Base-by-base conservation (phyloP, 2,113 vertebrate species). In the Neolamprologus brichardi region DNA sequence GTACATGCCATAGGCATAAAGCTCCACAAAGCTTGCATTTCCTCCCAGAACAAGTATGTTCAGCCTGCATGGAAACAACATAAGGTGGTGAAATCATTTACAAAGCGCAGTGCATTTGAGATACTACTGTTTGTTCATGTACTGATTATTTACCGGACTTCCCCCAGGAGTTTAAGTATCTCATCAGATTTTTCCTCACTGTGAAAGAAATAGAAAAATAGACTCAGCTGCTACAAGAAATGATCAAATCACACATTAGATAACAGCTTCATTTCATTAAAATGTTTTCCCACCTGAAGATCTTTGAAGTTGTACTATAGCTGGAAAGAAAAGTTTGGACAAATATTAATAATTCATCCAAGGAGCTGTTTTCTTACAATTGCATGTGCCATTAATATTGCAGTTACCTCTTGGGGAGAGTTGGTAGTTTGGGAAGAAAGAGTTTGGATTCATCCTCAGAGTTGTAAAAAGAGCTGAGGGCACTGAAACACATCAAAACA, bases 171-270 rank as follows among this genome's bases (percentile, higher is more conserved):
- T 90, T 99, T 99, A 95, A 98, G 97, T 86, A 99, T 98, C 94
- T 99, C 98, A 92, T 99, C 98, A 37, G 98, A 99, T 87, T 99
- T 99, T 94, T 99, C 99, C 93, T 99, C 98, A 95, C 99, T 99
- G 95, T 83, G 94, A 97, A 83, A 87, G 20, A 90, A 81, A 95
- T 30, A 51, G 11, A 83, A 5, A 14, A 86, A 62, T 6, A 84
- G 34, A 80, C 5, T 79, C 3, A 23, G 23, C 8, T 56, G 10
- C 5, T 60, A 13, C 25, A 14, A 86, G 15, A 4, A 18, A 34
- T 13, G 10, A 49, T 77, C 44, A 77, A 77, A 77, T 30, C 17
- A 70, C 12, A 81, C 4, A 64, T 62, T 12, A 7, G 30, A 75
- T 44, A 41, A 78, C 18, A 13, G 49, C 18, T 81, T 1, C 46